A percentile compares a stretch with the other conserved stretches of the same genome.
Evolutionary conservation across 2,113 vertebrate species (phyloP).

Genomic region (Erythrolamprus reginae): DNA sequence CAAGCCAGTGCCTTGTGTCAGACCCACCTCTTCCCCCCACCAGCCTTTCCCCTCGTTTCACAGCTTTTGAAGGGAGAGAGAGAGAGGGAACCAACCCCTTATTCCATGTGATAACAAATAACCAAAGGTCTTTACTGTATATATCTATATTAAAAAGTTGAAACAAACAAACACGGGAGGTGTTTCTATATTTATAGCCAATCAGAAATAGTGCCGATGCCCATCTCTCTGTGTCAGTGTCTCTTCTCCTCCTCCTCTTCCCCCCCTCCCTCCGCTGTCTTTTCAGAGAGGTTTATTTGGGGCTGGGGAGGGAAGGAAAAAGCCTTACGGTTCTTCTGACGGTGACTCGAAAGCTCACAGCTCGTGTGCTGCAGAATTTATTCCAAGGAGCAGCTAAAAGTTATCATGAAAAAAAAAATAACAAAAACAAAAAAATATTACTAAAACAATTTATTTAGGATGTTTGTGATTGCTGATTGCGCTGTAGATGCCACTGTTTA

Average conservation of each 20-base stretch:
- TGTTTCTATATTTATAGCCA: conserved; percentile 60
- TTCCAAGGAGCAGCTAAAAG: conserved; percentile 88
- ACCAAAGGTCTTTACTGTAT: conserved; percentile 73
- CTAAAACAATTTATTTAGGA: conserved; percentile 82
- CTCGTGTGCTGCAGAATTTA: conserved; percentile 86
- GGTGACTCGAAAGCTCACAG: conserved; percentile 77
- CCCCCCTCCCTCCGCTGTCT: conserved; percentile 23
- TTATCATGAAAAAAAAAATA: conserved; percentile 51
- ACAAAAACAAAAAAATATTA: conserved; percentile 59
- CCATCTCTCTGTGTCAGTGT: conserved; percentile 48
- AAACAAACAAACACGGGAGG: conserved; percentile 44
- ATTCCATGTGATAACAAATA: conserved; percentile 44
- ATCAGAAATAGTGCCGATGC: conserved; percentile 53
- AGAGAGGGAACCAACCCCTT: neutral
- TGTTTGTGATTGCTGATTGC: conserved; percentile 94
- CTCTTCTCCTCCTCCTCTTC: conserved; percentile 42
- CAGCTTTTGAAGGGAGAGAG: neutral
- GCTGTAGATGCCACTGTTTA: conserved; percentile 95
- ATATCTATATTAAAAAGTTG: conserved; percentile 21
- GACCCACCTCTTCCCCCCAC: conserved; percentile 27
- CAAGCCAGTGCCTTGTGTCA: conserved; percentile 29
- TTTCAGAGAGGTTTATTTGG: conserved; percentile 49
- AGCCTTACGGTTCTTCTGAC: conserved; percentile 66
- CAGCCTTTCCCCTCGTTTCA: conserved; percentile 6
- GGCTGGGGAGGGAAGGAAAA: conserved; percentile 44